These are phyloP conservation scores for Petrocephalus sullivani DNA, from an alignment of 2,797 vertebrate species.

Conservation along the genomic window DNA sequence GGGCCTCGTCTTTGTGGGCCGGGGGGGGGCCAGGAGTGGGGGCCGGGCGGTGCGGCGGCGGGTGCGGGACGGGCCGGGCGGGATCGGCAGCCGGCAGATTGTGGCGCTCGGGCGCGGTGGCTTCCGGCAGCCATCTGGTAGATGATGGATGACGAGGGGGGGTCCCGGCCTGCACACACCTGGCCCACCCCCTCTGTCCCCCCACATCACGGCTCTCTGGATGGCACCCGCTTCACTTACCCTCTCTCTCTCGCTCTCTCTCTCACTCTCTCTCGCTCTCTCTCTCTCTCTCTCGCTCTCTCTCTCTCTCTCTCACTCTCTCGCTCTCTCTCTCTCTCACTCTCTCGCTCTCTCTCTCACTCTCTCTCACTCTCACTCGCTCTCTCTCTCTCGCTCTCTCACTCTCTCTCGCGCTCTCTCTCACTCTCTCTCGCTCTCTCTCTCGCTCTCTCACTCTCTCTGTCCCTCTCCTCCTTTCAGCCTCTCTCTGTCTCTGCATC, in stretches of 20 bases:
- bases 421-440: neutral
- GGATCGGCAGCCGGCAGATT: constrained; percentile 46
- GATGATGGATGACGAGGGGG: constrained; percentile 23
- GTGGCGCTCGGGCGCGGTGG: constrained; percentile 22
- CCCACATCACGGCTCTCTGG: neutral
- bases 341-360: no score
- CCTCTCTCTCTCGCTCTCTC: neutral
- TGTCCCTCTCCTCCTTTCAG: neutral
- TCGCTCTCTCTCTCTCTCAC: neutral
- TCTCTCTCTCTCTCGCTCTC: neutral
- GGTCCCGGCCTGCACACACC: constrained; percentile 16
- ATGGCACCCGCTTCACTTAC: neutral
- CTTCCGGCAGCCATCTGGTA: constrained; percentile 67
- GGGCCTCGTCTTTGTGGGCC: constrained; percentile 72
- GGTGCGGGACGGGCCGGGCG: constrained; percentile 31
- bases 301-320: neutral
- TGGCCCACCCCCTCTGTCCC: constrained; percentile 16
- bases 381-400: no score
- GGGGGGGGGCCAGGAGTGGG: constrained; percentile 55
- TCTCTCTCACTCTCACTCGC: no score
- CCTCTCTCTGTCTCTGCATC: constrained; percentile 15
- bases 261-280: neutral
- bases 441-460: neutral
- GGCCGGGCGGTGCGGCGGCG: neutral
- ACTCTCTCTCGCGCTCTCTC: no score